Evolutionary conservation across 2,888 invertebrate species (phyloP).

Genomic region (Stomorhina lunata): DNA sequence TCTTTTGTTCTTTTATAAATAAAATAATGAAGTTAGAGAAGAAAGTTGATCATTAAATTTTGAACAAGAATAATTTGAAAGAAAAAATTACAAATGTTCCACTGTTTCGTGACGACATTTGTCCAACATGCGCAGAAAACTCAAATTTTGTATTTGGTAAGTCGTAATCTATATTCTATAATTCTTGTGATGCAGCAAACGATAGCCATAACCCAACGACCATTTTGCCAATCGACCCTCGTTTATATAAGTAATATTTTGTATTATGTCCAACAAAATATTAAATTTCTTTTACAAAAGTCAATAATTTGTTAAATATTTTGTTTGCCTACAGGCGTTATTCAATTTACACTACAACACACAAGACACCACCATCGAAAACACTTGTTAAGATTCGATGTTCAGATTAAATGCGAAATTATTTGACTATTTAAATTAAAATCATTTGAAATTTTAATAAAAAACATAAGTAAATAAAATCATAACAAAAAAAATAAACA

Average conservation of each 20-base stretch:
- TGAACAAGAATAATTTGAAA: too few species aligned
- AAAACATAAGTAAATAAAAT: conserved; percentile 17
- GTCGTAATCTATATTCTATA: too few species aligned
- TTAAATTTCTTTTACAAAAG: conserved; percentile 7
- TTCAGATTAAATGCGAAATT: conserved; percentile 50
- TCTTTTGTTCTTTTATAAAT: too few species aligned
- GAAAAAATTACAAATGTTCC: too few species aligned
- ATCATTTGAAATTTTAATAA: conserved; percentile 37
- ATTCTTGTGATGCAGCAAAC: too few species aligned
- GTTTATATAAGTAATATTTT: not conserved
- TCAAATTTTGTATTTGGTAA: too few species aligned
- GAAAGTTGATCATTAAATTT: too few species aligned
- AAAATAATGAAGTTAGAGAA: too few species aligned
- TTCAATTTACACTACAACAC: conserved; percentile 45
- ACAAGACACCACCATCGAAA: not conserved
- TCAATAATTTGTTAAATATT: conserved; percentile 42
- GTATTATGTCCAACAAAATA: not conserved
- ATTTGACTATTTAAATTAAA: conserved; percentile 48
- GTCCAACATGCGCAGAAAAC: too few species aligned
- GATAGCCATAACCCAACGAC: too few species aligned
- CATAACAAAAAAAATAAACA: not conserved
- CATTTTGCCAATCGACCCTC: not conserved
- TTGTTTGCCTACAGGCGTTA: conserved; percentile 34
- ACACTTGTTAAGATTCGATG: conserved; percentile 53
- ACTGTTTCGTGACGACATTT: too few species aligned